Evolutionary conservation across 92 coral and sea anemone species (phyloP).

Genomic region (Epizoanthus scotinus): DNA sequence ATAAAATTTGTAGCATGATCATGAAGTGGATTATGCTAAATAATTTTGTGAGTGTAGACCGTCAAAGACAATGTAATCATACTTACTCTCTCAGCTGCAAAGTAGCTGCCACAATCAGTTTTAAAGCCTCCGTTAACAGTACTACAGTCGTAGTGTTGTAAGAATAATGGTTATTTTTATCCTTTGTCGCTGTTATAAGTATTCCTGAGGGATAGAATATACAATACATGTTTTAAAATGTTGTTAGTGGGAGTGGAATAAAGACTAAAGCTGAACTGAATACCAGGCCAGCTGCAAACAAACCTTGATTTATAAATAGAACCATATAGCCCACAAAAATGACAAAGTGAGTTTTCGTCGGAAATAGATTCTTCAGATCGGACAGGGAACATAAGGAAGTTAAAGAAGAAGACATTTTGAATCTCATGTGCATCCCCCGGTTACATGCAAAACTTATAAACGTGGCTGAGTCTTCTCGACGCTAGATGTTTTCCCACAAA

Average conservation of each 20-base stretch:
- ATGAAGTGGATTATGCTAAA: too few species aligned
- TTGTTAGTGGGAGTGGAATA: neutral
- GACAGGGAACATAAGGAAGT: slow-evolving; percentile 51
- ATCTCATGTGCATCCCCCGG: neutral
- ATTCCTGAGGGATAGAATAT: slow-evolving; percentile 66
- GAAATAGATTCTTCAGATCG: slow-evolving; percentile 87
- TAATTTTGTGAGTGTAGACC: too few species aligned
- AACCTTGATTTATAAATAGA: slow-evolving; percentile 94
- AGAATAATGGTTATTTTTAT: slow-evolving; percentile 63
- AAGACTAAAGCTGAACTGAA: neutral
- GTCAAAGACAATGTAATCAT: too few species aligned
- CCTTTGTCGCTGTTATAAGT: slow-evolving; percentile 91
- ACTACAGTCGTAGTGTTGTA: slow-evolving; percentile 95
- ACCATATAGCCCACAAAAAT: slow-evolving; percentile 93
- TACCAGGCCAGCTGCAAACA: neutral
- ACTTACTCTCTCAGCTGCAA: slow-evolving; percentile 92
- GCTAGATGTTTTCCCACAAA: slow-evolving; percentile 18
- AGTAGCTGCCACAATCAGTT: slow-evolving; percentile 73
- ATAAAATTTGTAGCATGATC: too few species aligned
- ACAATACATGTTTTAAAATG: too few species aligned
- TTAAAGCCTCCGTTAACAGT: slow-evolving; percentile 78
- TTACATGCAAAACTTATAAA: neutral
- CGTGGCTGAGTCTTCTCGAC: slow-evolving; percentile 16
- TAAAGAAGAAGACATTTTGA: slow-evolving; percentile 34
- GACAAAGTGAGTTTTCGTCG: slow-evolving; percentile 79